These are phyloP conservation scores for Tamias sibiricus DNA, from an alignment of 2,113 vertebrate genomes.

Conservation along the genomic window DNA sequence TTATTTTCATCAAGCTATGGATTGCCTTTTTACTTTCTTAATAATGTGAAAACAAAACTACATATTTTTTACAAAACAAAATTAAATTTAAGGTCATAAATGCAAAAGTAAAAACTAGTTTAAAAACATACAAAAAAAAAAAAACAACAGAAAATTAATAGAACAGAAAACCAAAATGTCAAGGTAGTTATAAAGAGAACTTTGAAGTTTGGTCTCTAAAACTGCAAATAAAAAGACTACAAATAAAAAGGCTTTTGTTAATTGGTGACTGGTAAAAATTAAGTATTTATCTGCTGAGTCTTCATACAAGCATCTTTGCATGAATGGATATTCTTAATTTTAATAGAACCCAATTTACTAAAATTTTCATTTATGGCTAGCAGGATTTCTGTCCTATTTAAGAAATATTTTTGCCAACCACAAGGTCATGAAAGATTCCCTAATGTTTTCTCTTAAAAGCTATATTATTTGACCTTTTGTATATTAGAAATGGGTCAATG, in stretches of 20 bases:
- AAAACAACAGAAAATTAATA: conserved; percentile 92
- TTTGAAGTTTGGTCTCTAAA: conserved; percentile 88
- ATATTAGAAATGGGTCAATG: background rate
- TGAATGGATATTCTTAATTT: background rate
- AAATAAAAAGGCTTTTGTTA: conserved; percentile 87
- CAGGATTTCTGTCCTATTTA: background rate
- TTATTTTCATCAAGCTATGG: background rate
- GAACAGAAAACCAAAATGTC: conserved; percentile 86
- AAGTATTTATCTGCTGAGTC: conserved; percentile 87
- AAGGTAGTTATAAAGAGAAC: conserved; percentile 91
- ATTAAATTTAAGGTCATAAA: conserved; percentile 97
- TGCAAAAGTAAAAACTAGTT: conserved; percentile 93
- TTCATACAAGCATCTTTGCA: conserved; percentile 73
- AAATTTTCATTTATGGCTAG: background rate
- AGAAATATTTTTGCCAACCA: background rate
- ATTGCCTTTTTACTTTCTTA: background rate
- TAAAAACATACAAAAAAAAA: conserved; percentile 88
- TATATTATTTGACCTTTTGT: background rate
- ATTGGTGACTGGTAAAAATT: conserved; percentile 86
- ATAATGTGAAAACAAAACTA: background rate
- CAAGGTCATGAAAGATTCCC: background rate
- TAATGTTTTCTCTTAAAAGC: background rate
- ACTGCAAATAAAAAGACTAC: conserved; percentile 79
- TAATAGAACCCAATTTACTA: background rate
- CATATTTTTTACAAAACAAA: conserved; percentile 90